Base-by-base conservation (phyloP, 1,140 invertebrate genomes). In the Belonocnema kinseyi region DNA sequence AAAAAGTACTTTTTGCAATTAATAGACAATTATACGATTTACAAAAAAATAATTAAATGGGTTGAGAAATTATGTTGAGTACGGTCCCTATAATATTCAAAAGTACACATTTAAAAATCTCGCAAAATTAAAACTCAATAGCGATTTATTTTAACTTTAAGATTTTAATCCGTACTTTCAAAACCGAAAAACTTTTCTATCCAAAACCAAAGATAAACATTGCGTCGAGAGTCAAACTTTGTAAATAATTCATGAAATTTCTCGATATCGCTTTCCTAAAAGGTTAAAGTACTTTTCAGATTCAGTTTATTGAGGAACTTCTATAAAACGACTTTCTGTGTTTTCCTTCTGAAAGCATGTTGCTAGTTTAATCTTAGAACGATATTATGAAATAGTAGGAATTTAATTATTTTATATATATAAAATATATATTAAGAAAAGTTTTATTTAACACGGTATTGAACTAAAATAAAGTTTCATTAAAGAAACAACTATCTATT, bases 241-340 rank as follows among this genome's bases (percentile, higher is more conserved):
- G 61, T 46, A 66, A 66, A 66, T 66, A 66, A 66, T 66, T 66
- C 61, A 66, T 66, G 33, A 66, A 66, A 66, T 66, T 33, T 66
- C 61, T 66, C 61, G 61, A 66, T 66, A 66, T 66, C 61, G 61
- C 61, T 66, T 33, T 66, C 26, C 61, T 66, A 66, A 66, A 66
- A 40, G 61, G 14, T 66, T 40, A 16, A 66, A 66, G 16, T 16
- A 66, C 26, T 40, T 66, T 66, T 66, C 61, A 40, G 21, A 66
- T 40, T 66, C 61, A 66, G 61, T 66, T n/a, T 16, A 66, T 40
- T 66, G 40, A 66, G 33, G 26, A 66, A 66, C 14, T 26, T 13
- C 33, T 4, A 0, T 17, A 13, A 54, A 54, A 54, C 17, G n/a
- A n/a, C 16, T 19, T 54, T 17, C 53, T 19, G 17, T n/a, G 40